Evolutionary conservation across 2,797 vertebrate genomes (phyloP), one percentile per base, ranked within the genome.

Genomic region (Toxotes lorentzi): DNA sequence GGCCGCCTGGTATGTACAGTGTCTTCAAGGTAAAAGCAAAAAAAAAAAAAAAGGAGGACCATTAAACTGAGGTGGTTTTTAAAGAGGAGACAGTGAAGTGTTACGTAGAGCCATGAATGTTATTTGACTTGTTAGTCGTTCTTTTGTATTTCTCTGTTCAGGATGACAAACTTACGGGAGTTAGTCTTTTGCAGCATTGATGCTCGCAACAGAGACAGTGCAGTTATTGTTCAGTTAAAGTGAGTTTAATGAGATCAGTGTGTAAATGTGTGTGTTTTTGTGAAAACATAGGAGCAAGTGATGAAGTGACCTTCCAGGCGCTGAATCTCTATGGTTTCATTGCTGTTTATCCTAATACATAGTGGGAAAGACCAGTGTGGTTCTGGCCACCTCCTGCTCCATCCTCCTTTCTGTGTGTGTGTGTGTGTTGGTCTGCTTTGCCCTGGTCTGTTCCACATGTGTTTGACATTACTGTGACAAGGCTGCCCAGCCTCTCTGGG

Each of bases 401-500:
- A 23, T 86, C 73, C 68, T 84, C 53, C 1, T 3, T 78, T 54
- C 58, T 71, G 17, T 27, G 35, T 58, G 19, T 60, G 58, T 66
- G 72, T 76, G 65, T 70, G 73, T 27, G 63, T 66, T 67, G 73
- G 71, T 87, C 40, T 32, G 67, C 78, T 66, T 61, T 84, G 80
- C 72, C 70, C 88, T 73, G 84, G 78, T 85, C 88, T 89, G 89
- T 90, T 93, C 92, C 93, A 94, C 94, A 95, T 94, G 91, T 96
- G 95, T 95, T 96, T 95, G 92, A 95, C 93, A 95, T 95, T 96
- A 96, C 86, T 90, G 93, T 91, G 94, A 95, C 95, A 95, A 93
- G 91, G 90, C 91, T 92, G 90, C 83, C 90, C 90, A 87, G 90
- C 90, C 94, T 94, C 95, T 93, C 85, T 12, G 76, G 92, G 94